Conservation (phyloP, 2,888 invertebrate genomes). For the Papilio elwesi region DNA sequence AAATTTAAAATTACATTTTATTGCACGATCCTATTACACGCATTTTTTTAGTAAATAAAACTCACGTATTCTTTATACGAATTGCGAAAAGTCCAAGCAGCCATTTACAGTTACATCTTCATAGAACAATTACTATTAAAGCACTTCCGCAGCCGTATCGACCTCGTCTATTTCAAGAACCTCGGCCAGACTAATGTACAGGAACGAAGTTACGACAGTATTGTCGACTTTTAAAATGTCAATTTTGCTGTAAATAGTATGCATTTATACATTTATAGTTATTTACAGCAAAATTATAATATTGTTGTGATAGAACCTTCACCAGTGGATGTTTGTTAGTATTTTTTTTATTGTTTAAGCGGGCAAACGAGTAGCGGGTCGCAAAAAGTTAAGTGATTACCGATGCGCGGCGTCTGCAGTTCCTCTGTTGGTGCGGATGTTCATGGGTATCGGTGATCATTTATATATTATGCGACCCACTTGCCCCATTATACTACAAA, state of each 20-base stretch:
- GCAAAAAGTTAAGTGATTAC: too few species aligned
- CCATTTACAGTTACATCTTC: neutral
- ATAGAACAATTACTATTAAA: conserved; percentile 5
- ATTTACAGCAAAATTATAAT: too few species aligned
- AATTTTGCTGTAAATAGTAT: neutral
- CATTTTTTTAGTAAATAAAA: neutral
- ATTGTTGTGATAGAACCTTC: too few species aligned
- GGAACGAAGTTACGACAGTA: neutral
- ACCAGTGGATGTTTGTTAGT: too few species aligned
- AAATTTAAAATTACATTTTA: too few species aligned
- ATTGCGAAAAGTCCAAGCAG: neutral
- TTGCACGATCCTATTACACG: too few species aligned
- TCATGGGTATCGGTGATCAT: too few species aligned
- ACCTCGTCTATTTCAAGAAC: conserved; percentile 8
- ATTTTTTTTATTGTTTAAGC: too few species aligned
- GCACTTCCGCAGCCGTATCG: neutral
- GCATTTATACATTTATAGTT: neutral
- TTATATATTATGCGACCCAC: too few species aligned
- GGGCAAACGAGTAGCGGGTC: too few species aligned
- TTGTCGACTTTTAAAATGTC: neutral
- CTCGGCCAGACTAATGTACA: neutral
- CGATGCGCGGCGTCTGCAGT: too few species aligned
- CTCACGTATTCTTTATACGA: neutral
- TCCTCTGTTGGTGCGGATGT: too few species aligned
- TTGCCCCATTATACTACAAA: neutral